Evolutionary conservation across 2,888 invertebrate species (phyloP).

Genomic region (Mythimna loreyi): DNA sequence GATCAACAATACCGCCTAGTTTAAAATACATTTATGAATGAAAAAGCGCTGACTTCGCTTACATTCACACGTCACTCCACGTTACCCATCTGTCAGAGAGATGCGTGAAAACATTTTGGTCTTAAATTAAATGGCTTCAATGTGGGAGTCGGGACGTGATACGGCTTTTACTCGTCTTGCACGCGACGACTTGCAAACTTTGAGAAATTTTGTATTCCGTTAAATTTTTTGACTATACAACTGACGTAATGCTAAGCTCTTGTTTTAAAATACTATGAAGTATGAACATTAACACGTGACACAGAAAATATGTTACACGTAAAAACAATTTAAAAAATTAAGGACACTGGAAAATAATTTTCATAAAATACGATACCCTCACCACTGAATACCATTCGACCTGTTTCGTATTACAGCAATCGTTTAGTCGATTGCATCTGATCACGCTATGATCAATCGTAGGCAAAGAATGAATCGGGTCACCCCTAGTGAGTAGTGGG

Average conservation of each 20-base stretch:
- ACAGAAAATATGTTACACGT: background rate
- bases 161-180: slow-evolving; percentile 38
- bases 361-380: slow-evolving; percentile 29
- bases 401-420: slow-evolving; percentile 57
- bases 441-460: slow-evolving; percentile 64
- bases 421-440: slow-evolving; percentile 57
- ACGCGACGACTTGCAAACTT: slow-evolving; percentile 33
- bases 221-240: slow-evolving; percentile 17
- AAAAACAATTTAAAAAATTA: slow-evolving; percentile 5
- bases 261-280: background rate
- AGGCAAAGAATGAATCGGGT: slow-evolving; percentile 58
- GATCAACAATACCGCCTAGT: slow-evolving; percentile 48
- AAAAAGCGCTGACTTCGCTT: slow-evolving; percentile 58
- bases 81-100: slow-evolving; percentile 68
- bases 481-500: slow-evolving; percentile 33
- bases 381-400: slow-evolving; percentile 43
- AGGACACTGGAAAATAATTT: slow-evolving; percentile 34
- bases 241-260: background rate
- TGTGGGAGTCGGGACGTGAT: slow-evolving; percentile 64
- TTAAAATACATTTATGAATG: slow-evolving; percentile 51
- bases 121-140: slow-evolving; percentile 68
- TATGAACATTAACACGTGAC: background rate
- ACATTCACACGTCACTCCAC: slow-evolving; percentile 60
- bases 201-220: slow-evolving; percentile 32
- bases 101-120: slow-evolving; percentile 66